These are phyloP conservation scores for Contarinia nasturtii DNA, from an alignment of 1,140 invertebrate genomes.

Conservation along the genomic window DNA sequence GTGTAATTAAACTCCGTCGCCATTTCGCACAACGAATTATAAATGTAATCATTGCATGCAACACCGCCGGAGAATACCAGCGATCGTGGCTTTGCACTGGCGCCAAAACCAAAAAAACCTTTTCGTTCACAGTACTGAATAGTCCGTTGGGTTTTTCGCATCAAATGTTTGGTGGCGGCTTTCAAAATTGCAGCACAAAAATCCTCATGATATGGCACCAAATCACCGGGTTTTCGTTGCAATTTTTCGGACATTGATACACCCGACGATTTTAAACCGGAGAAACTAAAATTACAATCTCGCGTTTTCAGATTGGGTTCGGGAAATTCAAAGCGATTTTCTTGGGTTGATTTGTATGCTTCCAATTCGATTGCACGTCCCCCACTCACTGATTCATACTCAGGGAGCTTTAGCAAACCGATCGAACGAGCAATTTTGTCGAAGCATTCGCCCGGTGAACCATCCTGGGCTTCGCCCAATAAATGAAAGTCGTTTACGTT, in stretches of 20 bases:
- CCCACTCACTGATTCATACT: slow-evolving; percentile 53
- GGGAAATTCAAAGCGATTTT: slow-evolving; percentile 41
- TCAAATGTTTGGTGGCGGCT: slow-evolving; percentile 56
- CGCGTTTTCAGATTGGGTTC: slow-evolving; percentile 34
- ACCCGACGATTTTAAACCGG: slow-evolving; percentile 44
- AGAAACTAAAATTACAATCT: slow-evolving; percentile 74
- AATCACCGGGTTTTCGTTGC: slow-evolving; percentile 39
- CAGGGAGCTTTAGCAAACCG: slow-evolving; percentile 60
- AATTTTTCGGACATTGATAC: slow-evolving; percentile 29
- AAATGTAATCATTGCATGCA: slow-evolving; percentile 77
- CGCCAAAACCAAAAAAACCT: slow-evolving; percentile 30
- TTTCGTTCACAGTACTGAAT: slow-evolving; percentile 49
- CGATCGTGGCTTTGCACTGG: slow-evolving; percentile 25
- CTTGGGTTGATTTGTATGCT: slow-evolving; percentile 44
- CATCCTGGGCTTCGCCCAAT: slow-evolving; percentile 60
- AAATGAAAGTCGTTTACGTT: slow-evolving; percentile 57
- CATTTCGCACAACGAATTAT: slow-evolving; percentile 41
- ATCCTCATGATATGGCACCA: slow-evolving; percentile 64
- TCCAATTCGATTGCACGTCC: slow-evolving; percentile 71
- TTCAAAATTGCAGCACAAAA: slow-evolving; percentile 73
- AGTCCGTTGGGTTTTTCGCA: slow-evolving; percentile 61
- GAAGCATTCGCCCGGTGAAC: slow-evolving; percentile 78
- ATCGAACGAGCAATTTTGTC: slow-evolving; percentile 80
- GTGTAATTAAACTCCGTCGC: slow-evolving; percentile 44
- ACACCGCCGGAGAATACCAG: slow-evolving; percentile 88